A percentile compares a stretch with the other conserved stretches of the same genome.
Evolutionary conservation across 2,113 vertebrate genomes (phyloP).

Genomic region (Vicugna pacos): DNA sequence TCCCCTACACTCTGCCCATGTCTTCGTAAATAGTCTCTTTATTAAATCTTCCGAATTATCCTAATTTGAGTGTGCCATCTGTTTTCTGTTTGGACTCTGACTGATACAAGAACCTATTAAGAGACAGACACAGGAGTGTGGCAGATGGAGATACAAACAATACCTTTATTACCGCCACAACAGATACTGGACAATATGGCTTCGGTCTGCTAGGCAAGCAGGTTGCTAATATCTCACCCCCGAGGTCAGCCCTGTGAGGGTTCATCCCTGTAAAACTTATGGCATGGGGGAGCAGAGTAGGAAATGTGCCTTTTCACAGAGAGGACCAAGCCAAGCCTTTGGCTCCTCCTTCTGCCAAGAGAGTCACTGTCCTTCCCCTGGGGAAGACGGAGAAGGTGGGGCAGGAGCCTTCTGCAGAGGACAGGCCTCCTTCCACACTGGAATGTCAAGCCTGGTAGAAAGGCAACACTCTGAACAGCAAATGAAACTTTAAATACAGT

Average conservation of each 20-base stretch:
- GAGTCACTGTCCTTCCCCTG: background rate
- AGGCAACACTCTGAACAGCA: background rate
- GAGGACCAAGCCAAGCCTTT: background rate
- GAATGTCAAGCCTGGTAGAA: background rate
- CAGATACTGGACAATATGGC: slow-evolving; percentile 65
- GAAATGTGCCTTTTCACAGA: background rate
- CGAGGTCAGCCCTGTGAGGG: background rate
- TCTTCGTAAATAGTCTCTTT: slow-evolving; percentile 48
- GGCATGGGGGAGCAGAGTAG: background rate
- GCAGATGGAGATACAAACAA: slow-evolving; percentile 77
- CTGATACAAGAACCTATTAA: slow-evolving; percentile 75
- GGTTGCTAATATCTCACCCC: background rate
- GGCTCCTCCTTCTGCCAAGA: background rate
- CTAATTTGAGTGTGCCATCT: slow-evolving; percentile 76
- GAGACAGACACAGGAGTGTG: slow-evolving; percentile 62
- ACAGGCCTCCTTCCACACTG: background rate
- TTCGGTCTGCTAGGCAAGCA: slow-evolving; percentile 43
- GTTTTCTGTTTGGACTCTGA: slow-evolving; percentile 80
- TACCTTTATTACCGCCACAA: slow-evolving; percentile 59
- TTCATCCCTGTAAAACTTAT: background rate
- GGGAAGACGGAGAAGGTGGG: background rate
- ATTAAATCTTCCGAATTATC: slow-evolving; percentile 72
- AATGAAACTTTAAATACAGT: background rate
- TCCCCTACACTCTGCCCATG: background rate
- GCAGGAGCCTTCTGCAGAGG: background rate